Evolutionary conservation across 2,113 vertebrate genomes (phyloP), one percentile per base, ranked within the genome.

Genomic region (Tetrao urogallus): DNA sequence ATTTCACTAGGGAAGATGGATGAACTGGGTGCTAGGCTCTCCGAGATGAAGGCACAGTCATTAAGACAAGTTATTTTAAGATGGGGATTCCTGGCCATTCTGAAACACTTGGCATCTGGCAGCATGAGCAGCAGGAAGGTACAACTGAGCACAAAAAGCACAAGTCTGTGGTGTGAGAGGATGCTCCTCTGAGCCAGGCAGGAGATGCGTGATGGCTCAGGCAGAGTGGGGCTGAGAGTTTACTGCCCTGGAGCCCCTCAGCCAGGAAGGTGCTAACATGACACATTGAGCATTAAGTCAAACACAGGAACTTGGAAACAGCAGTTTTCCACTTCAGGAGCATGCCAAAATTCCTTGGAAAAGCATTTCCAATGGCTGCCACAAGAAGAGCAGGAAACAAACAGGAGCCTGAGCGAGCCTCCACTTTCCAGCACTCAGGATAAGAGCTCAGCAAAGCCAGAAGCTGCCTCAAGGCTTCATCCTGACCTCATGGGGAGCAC

Each of bases 291-390:
- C 43, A 81, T 43, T 61, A 80, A 83, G 48, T 25, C 69, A 52
- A 52, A 47, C 6, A 52, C 47, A 67, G 38, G 45, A 78, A 27
- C 28, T 67, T 0, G 20, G 71, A 85, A 86, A 20, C 21, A 11
- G 4, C 4, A 21, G 28, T 20, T 52, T 92, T 69, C 69, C 56
- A 43, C 67, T 72, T 47, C 77, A 89, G n/a, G 4, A 9, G 4
- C 30, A 32, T 25, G n/a, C 20, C 40, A 88, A 83, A 83, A 77
- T 47, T 3, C 58, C 48, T 34, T 70, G 27, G 22, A 61, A 92
- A 77, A 89, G 10, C 61, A 66, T 28, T 92, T 88, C 71, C 85
- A 87, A 79, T 57, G 86, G 77, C 32, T 56, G 65, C 6, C 7
- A 8, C 40, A 77, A 58, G 24, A 74, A 63, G 11, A 85, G 20